Conservation (phyloP, 92 coral and sea anemone genomes). For the Epizoanthus fatuus region DNA sequence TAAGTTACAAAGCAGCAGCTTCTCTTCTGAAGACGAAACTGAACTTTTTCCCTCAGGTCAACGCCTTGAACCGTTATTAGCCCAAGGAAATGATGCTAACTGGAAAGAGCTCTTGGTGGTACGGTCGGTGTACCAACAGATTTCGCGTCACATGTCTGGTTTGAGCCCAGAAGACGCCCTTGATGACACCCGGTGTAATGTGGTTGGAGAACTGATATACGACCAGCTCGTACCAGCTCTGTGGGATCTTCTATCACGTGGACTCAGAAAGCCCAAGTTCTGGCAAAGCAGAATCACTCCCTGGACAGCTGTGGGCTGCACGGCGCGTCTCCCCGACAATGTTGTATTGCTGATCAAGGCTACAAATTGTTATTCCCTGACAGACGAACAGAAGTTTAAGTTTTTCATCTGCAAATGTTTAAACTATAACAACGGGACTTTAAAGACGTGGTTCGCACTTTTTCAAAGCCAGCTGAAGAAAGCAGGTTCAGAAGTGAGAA, state of each 20-base stretch:
- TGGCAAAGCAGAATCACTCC: slow-evolving; percentile 37
- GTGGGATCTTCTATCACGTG: slow-evolving; percentile 7
- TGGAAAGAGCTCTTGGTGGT: not conserved
- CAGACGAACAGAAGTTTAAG: slow-evolving; percentile 32
- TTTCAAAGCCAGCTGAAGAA: slow-evolving; percentile 19
- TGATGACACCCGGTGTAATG: slow-evolving; percentile 21
- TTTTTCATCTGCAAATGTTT: slow-evolving; percentile 34
- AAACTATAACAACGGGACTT: slow-evolving; percentile 15
- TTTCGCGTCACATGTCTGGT: slow-evolving; percentile 33
- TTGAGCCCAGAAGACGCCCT: slow-evolving; percentile 27
- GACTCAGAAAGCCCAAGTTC: slow-evolving; percentile 19
- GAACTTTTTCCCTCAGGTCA: not conserved
- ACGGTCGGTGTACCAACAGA: slow-evolving; percentile 13
- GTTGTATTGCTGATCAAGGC: not conserved
- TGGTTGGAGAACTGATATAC: slow-evolving; percentile 33
- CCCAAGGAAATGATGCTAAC: not conserved
- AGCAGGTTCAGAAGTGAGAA: slow-evolving; percentile 11
- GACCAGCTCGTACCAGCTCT: slow-evolving; percentile 19
- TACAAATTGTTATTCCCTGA: slow-evolving; percentile 19
- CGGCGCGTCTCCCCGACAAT: not conserved
- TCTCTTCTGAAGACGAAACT: not conserved
- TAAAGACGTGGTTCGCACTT: slow-evolving; percentile 8
- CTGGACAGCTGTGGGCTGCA: slow-evolving; percentile 4
- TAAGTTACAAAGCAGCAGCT: not conserved
- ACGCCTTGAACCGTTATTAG: not conserved